A percentile compares a stretch with the other conserved stretches of the same genome.
phyloP scores from a whole-genome alignment of 2,888 invertebrate species.

The Dolichomitus sp. region DNA sequence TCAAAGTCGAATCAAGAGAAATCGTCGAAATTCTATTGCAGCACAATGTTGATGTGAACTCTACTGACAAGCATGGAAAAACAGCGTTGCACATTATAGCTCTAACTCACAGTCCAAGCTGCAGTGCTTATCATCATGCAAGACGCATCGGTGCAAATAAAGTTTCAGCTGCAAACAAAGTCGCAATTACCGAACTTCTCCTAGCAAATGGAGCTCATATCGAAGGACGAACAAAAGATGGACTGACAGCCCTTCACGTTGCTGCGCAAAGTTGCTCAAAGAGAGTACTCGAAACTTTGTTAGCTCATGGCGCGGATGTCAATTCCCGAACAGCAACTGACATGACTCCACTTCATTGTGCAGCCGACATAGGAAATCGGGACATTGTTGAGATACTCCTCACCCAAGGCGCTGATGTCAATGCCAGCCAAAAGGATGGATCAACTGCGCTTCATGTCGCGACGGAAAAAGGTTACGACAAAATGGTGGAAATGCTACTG shows the following conservation, averaged over 20 bases:
- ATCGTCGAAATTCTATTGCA: not conserved
- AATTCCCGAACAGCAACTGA: not conserved
- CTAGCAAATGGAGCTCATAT: not conserved
- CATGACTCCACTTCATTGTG: not conserved
- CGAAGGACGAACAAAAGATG: not conserved
- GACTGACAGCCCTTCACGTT: slow-evolving; percentile 5
- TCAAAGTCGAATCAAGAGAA: not conserved
- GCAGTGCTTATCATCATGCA: too few species aligned
- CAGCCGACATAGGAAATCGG: not conserved
- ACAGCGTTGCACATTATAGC: not conserved
- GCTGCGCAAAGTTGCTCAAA: not conserved
- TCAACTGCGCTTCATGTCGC: not conserved
- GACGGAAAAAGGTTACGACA: not conserved
- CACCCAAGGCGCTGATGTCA: not conserved
- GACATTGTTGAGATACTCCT: not conserved
- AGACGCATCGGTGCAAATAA: too few species aligned
- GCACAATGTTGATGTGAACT: not conserved
- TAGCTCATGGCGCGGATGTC: not conserved
- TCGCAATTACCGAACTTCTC: not conserved
- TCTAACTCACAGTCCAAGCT: not conserved
- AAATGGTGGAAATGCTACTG: not conserved
- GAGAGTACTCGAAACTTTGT: not conserved
- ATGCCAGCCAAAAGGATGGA: not conserved
- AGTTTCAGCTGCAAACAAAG: not conserved
- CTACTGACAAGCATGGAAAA: not conserved